These are phyloP conservation scores for Halcyon leucocephala DNA, from an alignment of 2,797 vertebrate species.

Conservation along the genomic window DNA sequence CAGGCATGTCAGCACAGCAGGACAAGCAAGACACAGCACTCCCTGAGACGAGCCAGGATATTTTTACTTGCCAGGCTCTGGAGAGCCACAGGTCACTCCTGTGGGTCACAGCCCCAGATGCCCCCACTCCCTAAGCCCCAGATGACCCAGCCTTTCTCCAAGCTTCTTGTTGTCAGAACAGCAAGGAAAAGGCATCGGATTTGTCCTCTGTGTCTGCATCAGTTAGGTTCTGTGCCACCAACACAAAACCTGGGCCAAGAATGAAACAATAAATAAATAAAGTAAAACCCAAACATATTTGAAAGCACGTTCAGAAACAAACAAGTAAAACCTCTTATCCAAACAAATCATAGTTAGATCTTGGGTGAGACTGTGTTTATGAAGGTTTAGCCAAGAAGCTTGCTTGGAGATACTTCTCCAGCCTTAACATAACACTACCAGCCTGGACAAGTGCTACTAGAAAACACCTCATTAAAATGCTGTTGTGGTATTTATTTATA, in stretches of 20 bases:
- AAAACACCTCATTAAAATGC: constrained; percentile 42
- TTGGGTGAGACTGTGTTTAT: constrained; percentile 13
- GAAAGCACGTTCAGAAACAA: constrained; percentile 5
- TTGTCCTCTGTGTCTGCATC: neutral
- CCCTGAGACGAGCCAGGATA: neutral
- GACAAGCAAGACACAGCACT: neutral
- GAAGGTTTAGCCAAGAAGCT: constrained; percentile 20
- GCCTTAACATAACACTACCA: constrained; percentile 33
- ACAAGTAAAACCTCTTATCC: constrained; percentile 53
- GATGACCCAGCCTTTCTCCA: neutral
- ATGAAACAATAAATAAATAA: neutral
- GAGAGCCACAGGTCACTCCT: neutral
- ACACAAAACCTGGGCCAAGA: neutral
- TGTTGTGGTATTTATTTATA: constrained; percentile 57
- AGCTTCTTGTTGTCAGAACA: neutral
- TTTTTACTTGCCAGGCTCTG: neutral
- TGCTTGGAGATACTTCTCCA: constrained; percentile 21
- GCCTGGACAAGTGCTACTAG: constrained; percentile 55
- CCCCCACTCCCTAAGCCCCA: neutral
- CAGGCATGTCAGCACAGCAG: neutral
- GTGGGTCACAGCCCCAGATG: neutral
- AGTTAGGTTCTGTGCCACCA: neutral
- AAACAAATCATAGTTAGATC: constrained; percentile 30
- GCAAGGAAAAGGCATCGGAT: accelerated
- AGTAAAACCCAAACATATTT: neutral